Conservation (phyloP, 2,797 vertebrate genomes). For the Salmo trutta region DNA sequence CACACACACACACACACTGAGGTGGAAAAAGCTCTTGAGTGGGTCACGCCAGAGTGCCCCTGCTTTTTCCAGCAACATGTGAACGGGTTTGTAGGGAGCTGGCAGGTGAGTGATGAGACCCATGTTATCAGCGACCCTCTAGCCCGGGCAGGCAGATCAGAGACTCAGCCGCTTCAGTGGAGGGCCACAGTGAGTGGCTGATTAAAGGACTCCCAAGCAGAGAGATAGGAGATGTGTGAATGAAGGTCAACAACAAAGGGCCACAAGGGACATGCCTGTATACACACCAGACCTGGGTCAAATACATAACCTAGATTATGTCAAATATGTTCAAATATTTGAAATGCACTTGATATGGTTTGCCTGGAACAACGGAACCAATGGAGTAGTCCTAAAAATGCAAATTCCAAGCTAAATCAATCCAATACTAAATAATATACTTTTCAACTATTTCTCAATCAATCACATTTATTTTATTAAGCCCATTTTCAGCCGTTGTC, state of each 20-base stretch:
- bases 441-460: background rate
- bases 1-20: slow-evolving; percentile 13
- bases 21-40: slow-evolving; percentile 76
- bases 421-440: background rate
- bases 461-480: too few relatives aligned
- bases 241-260: slow-evolving; percentile 48
- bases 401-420: background rate
- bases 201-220: slow-evolving; percentile 71
- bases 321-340: background rate
- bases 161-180: slow-evolving; percentile 61
- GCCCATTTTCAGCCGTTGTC: too few relatives aligned
- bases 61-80: slow-evolving; percentile 72
- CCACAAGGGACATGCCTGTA: background rate
- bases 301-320: background rate
- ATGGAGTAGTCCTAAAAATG: background rate
- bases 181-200: slow-evolving; percentile 67
- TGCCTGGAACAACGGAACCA: background rate
- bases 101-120: slow-evolving; percentile 79
- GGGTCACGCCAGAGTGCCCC: slow-evolving; percentile 69
- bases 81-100: slow-evolving; percentile 60
- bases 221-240: slow-evolving; percentile 55
- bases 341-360: background rate
- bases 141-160: slow-evolving; percentile 63
- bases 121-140: slow-evolving; percentile 55
- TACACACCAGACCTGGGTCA: background rate